Percentiles rank a stretch among this genome's conserved stretches.
phyloP scores from a whole-genome alignment of 2,113 vertebrate species.

The Chamaea fasciata region DNA sequence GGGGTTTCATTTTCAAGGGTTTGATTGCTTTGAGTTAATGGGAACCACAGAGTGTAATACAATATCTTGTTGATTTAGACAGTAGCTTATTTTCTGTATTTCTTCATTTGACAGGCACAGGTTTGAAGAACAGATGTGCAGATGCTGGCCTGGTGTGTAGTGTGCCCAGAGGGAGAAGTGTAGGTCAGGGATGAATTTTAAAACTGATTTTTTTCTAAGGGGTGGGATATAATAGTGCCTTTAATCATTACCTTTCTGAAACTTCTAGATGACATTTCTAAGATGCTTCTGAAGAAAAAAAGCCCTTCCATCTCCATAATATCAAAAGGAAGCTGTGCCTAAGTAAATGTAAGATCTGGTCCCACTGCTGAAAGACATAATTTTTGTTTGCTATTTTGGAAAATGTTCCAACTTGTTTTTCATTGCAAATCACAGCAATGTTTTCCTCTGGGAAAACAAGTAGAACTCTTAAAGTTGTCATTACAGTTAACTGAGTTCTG shows the following conservation, averaged over 20 bases:
- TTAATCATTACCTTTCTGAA: slow-evolving; percentile 28
- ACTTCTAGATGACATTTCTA: slow-evolving; percentile 48
- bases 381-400: slow-evolving; percentile 69
- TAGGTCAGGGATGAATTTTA: slow-evolving; percentile 20
- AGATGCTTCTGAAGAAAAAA: slow-evolving; percentile 65
- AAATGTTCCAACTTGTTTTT: slow-evolving; percentile 62
- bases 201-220: slow-evolving; percentile 5
- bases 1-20: background rate
- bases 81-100: slow-evolving; percentile 35
- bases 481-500: slow-evolving; percentile 26
- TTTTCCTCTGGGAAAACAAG: slow-evolving; percentile 24
- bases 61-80: slow-evolving; percentile 11
- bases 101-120: slow-evolving; percentile 17
- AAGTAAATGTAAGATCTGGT: slow-evolving; percentile 65
- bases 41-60: background rate
- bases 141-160: slow-evolving; percentile 1
- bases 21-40: background rate
- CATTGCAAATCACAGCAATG: slow-evolving; percentile 45
- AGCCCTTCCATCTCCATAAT: slow-evolving; percentile 42
- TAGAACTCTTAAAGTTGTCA: background rate
- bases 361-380: slow-evolving; percentile 63
- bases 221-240: background rate
- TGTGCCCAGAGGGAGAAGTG: slow-evolving; percentile 18
- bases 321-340: slow-evolving; percentile 62
- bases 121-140: slow-evolving; percentile 47